phyloP scores from a whole-genome alignment of 2,797 vertebrate genomes.

The Lithobates pipiens region DNA sequence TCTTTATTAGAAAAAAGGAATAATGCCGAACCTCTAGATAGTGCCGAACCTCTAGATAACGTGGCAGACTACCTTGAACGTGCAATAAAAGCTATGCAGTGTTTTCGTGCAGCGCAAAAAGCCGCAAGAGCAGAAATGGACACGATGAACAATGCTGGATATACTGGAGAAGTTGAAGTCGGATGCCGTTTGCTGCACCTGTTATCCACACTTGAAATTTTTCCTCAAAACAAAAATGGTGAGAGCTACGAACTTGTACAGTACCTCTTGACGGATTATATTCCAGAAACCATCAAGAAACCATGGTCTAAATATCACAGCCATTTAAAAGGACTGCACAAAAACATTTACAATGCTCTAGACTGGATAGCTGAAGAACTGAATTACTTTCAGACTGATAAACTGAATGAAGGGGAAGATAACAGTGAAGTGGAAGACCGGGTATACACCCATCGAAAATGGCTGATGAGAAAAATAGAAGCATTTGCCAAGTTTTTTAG shows the following conservation, averaged over 20 bases:
- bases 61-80: conserved; percentile 72
- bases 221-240: conserved; percentile 63
- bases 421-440: conserved; percentile 69
- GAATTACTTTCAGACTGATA: conserved; percentile 85
- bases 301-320: conserved; percentile 78
- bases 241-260: conserved; percentile 73
- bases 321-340: conserved; percentile 76
- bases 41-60: neutral
- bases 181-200: conserved; percentile 78
- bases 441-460: conserved; percentile 74
- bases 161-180: conserved; percentile 79
- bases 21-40: conserved; percentile 52
- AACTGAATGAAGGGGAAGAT: conserved; percentile 65
- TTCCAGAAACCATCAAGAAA: conserved; percentile 74
- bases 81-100: conserved; percentile 80
- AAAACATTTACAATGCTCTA: conserved; percentile 75
- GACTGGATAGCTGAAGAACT: conserved; percentile 86
- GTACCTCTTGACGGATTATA: conserved; percentile 79
- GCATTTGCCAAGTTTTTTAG: conserved; percentile 79
- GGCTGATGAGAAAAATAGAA: conserved; percentile 75
- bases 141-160: conserved; percentile 75
- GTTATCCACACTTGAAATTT: conserved; percentile 73
- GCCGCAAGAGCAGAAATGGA: conserved; percentile 76
- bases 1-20: conserved; percentile 72
- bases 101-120: conserved; percentile 79